A percentile compares a stretch with the other conserved stretches of the same genome.
phyloP scores from a whole-genome alignment of 2,797 vertebrate species.

The Limnodromus scolopaceus region DNA sequence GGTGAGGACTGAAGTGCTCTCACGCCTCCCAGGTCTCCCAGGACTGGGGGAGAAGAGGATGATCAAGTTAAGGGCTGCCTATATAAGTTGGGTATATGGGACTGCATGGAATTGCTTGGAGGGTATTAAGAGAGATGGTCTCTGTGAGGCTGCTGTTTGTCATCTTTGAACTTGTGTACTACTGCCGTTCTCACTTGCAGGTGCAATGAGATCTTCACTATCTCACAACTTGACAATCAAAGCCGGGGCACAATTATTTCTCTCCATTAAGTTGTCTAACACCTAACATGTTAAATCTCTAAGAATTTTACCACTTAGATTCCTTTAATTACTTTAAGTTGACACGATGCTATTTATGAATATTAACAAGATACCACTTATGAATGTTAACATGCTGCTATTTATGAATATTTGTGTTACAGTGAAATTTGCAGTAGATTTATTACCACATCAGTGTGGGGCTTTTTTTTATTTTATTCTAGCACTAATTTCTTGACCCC shows the following conservation, averaged over 20 bases:
- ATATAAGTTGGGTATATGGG: not conserved
- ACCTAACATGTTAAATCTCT: not conserved
- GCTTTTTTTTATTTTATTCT: not conserved
- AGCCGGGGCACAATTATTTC: not conserved
- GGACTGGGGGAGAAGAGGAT: not conserved
- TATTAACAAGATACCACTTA: not conserved
- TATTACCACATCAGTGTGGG: not conserved
- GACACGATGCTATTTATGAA: not conserved
- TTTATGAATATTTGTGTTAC: not conserved
- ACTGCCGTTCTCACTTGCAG: not conserved
- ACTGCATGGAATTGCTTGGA: not conserved
- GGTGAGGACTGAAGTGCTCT: not conserved
- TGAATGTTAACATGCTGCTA: not conserved
- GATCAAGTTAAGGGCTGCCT: not conserved
- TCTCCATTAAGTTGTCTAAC: slow-evolving; percentile 26
- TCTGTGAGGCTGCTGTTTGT: not conserved
- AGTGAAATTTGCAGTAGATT: not conserved
- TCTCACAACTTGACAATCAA: not conserved
- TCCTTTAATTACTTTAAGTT: slow-evolving; percentile 30
- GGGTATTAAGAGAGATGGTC: not conserved
- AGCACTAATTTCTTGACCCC: not conserved
- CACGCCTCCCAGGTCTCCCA: not conserved
- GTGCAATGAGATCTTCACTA: not conserved
- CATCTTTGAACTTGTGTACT: accelerated
- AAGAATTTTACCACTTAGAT: not conserved